A percentile compares a stretch with the other conserved stretches of the same genome.
phyloP scores from a whole-genome alignment of 2,797 vertebrate species.

The Lithobates pipiens region DNA sequence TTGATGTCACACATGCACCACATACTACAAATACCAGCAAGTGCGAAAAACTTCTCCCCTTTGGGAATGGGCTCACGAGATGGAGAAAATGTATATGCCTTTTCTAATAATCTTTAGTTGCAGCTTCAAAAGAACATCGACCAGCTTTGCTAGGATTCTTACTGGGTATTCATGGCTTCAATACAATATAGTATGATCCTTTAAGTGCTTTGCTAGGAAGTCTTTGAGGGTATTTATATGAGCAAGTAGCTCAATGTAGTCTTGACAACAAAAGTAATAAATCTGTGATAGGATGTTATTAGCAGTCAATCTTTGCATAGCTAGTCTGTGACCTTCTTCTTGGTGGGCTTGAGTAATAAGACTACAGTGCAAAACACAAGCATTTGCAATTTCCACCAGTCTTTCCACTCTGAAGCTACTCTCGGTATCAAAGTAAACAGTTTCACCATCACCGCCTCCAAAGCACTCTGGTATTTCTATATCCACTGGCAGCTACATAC shows the following conservation, averaged over 20 bases:
- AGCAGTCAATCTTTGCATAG: constrained; percentile 83
- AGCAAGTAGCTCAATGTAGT: constrained; percentile 89
- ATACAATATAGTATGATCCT: constrained; percentile 72
- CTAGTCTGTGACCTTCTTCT: constrained; percentile 78
- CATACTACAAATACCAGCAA: no score
- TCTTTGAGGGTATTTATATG: constrained; percentile 88
- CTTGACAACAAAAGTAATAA: constrained; percentile 87
- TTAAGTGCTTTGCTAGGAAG: constrained; percentile 83
- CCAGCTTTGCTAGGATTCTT: no score
- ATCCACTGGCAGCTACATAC: constrained; percentile 90
- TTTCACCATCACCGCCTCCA: constrained; percentile 89
- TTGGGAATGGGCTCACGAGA: no score
- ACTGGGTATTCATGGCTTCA: no score
- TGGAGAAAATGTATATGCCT: no score
- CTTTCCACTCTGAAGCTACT: constrained; percentile 89
- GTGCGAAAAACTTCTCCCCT: no score
- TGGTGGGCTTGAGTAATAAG: constrained; percentile 72
- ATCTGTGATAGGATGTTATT: constrained; percentile 89
- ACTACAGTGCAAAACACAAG: constrained; percentile 85
- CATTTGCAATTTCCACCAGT: constrained; percentile 81
- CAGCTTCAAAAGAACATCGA: no score
- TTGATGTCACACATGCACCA: no score
- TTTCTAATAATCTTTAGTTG: no score
- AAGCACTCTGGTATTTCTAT: constrained; percentile 91
- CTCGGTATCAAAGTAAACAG: constrained; percentile 89